Percentiles rank a stretch among this genome's conserved stretches.
These are phyloP conservation scores for Drosophila recens DNA, from an alignment of 2,888 invertebrate species.

Conservation along the genomic window DNA sequence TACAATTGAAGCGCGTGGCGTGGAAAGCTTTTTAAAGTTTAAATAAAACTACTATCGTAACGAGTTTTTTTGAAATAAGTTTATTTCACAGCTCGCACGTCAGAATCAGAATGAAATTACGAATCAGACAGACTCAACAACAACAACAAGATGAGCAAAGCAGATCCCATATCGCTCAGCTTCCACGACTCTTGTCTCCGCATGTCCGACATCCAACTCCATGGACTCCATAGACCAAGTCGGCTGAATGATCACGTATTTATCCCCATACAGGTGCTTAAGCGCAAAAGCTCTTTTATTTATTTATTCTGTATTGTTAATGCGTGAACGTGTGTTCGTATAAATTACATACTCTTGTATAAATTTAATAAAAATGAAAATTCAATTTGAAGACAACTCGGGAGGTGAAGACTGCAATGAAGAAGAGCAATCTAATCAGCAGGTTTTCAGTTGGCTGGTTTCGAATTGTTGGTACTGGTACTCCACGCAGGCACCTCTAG, in stretches of 20 bases:
- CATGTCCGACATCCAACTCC: slow-evolving; percentile 92
- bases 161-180: slow-evolving; percentile 89
- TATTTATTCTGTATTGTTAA: too few species aligned
- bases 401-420: too few species aligned
- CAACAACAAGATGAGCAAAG: slow-evolving; percentile 74
- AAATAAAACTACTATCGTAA: slow-evolving; percentile 31
- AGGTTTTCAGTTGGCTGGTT: too few species aligned
- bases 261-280: background rate
- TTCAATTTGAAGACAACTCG: too few species aligned
- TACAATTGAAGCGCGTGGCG: slow-evolving; percentile 20
- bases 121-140: slow-evolving; percentile 19
- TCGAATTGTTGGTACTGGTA: too few species aligned
- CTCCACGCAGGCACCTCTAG: too few species aligned
- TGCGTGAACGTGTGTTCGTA: too few species aligned
- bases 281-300: too few species aligned
- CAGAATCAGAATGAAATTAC: slow-evolving; percentile 45
- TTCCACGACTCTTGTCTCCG: slow-evolving; percentile 88
- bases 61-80: background rate
- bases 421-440: too few species aligned
- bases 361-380: too few species aligned
- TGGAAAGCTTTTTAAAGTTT: slow-evolving; percentile 15
- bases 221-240: slow-evolving; percentile 89
- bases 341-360: too few species aligned
- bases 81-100: too few species aligned
- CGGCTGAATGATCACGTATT: slow-evolving; percentile 94